Evolutionary conservation across 1,140 invertebrate species (phyloP), one percentile per base, ranked within the genome.

Genomic region (Drosophila miranda): DNA sequence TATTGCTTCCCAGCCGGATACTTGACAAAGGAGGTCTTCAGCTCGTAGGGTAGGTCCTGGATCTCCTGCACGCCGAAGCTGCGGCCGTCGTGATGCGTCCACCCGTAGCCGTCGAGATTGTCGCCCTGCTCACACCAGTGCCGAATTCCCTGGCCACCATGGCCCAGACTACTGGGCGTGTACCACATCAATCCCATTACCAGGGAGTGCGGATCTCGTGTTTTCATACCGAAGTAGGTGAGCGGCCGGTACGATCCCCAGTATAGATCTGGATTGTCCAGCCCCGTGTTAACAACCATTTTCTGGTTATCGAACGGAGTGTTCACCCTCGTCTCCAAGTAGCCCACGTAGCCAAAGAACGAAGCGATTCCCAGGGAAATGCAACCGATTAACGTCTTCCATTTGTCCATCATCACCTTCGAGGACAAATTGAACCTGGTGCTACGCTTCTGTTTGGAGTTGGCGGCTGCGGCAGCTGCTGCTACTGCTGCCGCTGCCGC

Each of bases 181-280:
- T 97, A 98, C 99, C 99, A 99, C 98, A 99, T 99, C 1, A 99
- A 91, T 38, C 98, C 98, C 89, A 97, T 95, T 0, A 98, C 94
- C 7, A 97, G 93, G 0, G 98, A 99, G 52, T 95, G 92, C 0
- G 97, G 96, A 87, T 97, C 96, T 72, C 98, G 92, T 2, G 96
- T 97, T 91, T 98, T 97, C 77, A 99, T 91, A 0, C 98, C 97
- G 91, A 98, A 96, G 91, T 98, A 99, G 7, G 95, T 93, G 4
- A 96, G 95, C 0, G 98, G 95, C 58, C 98, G 92, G 89, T 99
- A 99, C 0, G 95, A 94, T 16, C 98, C 98, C 98, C 98, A 99
- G 92, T 96, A 99, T 66, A 95, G 93, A 5, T 96, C 95, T 2
- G 96, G 95, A 16, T 95, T 94, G 51, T 95, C 93, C 41, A 96